Percentiles rank a stretch among this genome's conserved stretches.
phyloP scores from a whole-genome alignment of 2,113 vertebrate species.

The Cyanocitta stelleri region DNA sequence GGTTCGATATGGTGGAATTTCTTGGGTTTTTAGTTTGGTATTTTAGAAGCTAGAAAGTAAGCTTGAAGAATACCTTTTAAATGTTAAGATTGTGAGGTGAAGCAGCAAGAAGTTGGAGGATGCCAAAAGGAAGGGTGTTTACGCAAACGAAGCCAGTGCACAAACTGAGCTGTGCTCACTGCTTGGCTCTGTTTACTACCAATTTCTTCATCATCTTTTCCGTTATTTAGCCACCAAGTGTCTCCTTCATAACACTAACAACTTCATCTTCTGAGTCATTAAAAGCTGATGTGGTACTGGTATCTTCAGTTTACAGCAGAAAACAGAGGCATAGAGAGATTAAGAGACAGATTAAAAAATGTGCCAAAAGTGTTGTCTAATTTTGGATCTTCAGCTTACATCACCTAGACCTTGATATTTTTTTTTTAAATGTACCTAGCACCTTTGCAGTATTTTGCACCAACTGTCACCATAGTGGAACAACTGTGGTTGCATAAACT shows the following conservation, averaged over 20 bases:
- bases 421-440: background rate
- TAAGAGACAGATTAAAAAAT: background rate
- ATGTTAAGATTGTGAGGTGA: background rate
- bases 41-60: slow-evolving; percentile 14
- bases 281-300: background rate
- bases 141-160: background rate
- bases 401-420: background rate
- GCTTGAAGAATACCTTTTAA: slow-evolving; percentile 4
- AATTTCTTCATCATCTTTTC: slow-evolving; percentile 34
- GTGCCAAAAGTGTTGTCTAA: background rate
- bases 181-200: slow-evolving; percentile 13
- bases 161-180: background rate
- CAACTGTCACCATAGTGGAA: background rate
- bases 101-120: background rate
- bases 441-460: background rate
- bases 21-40: background rate
- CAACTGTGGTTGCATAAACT: background rate
- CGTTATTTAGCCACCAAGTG: background rate
- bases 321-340: background rate
- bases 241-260: background rate
- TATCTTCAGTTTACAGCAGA: background rate
- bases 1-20: background rate
- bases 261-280: background rate
- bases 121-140: slow-evolving; percentile 3
- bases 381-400: background rate